phyloP scores from a whole-genome alignment of 2,113 vertebrate genomes.

The Austrofundulus limnaeus region DNA sequence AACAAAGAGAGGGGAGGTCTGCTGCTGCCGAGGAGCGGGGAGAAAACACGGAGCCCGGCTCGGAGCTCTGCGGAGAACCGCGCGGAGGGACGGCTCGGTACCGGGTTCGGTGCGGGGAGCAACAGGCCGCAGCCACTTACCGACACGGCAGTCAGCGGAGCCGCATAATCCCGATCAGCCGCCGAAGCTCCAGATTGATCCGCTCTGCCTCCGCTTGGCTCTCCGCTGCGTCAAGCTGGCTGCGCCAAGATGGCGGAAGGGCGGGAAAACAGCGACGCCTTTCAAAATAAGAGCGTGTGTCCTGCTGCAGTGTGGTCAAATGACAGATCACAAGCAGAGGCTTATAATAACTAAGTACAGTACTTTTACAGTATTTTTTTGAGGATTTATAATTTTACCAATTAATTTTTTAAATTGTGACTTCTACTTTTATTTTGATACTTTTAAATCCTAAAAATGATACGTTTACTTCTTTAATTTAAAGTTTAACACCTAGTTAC shows the following conservation, averaged over 20 bases:
- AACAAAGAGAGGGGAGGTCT: slow-evolving; percentile 71
- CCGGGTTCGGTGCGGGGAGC: neutral
- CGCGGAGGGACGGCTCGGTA: neutral
- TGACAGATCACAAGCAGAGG: no score
- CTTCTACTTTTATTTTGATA: no score
- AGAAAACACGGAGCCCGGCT: slow-evolving; percentile 27
- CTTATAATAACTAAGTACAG: no score
- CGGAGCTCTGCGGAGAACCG: slow-evolving; percentile 15
- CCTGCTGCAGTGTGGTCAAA: neutral
- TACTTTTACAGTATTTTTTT: no score
- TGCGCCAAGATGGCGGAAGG: slow-evolving; percentile 9
- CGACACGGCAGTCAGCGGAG: slow-evolving; percentile 47
- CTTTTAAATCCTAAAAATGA: no score
- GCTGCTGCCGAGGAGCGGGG: neutral
- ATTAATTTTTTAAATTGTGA: no score
- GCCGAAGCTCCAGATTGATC: slow-evolving; percentile 62
- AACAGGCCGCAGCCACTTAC: slow-evolving; percentile 47
- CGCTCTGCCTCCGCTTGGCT: slow-evolving; percentile 42
- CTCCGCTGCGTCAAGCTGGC: slow-evolving; percentile 47
- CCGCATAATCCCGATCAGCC: slow-evolving; percentile 65
- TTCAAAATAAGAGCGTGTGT: slow-evolving; percentile 35
- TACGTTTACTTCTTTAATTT: no score
- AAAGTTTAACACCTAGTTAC: no score
- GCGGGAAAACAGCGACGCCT: slow-evolving; percentile 17
- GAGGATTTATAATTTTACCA: no score